These are phyloP conservation scores for Acanthoscelides obtectus DNA, from an alignment of 2,888 invertebrate species.

Conservation along the genomic window DNA sequence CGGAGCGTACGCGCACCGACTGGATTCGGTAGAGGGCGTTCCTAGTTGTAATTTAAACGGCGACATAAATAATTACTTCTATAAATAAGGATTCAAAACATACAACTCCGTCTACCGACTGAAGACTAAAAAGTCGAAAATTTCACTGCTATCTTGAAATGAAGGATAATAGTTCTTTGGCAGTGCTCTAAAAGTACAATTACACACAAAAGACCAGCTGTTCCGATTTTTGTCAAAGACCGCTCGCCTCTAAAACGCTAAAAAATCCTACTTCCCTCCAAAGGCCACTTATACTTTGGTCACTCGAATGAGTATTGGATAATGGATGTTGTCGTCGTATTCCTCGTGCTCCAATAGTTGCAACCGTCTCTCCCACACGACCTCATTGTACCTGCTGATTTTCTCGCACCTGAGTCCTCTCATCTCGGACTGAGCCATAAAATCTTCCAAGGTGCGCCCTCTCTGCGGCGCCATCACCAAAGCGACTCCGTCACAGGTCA, in stretches of 20 bases:
- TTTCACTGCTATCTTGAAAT: too few relatives aligned
- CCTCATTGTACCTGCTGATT: constrained; percentile 57
- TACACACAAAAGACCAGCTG: background rate
- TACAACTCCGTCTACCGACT: too few relatives aligned
- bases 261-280: constrained; percentile 16
- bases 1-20: too few relatives aligned
- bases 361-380: constrained; percentile 65
- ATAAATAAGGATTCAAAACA: too few relatives aligned
- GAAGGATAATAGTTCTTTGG: too few relatives aligned
- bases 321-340: constrained; percentile 68
- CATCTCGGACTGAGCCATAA: constrained; percentile 57
- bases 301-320: constrained; percentile 63
- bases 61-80: too few relatives aligned
- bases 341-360: constrained; percentile 54
- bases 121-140: too few relatives aligned
- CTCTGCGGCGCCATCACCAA: constrained; percentile 74
- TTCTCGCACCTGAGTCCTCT: constrained; percentile 57
- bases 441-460: constrained; percentile 65
- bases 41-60: too few relatives aligned
- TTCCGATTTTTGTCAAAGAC: constrained; percentile 6
- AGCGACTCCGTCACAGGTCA: constrained; percentile 59
- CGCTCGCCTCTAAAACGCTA: background rate
- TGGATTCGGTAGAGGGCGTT: too few relatives aligned
- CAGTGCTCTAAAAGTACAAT: too few relatives aligned
- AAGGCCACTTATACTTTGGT: constrained; percentile 51